phyloP scores from a whole-genome alignment of 2,888 invertebrate genomes.

The Sicus ferrugineus region DNA sequence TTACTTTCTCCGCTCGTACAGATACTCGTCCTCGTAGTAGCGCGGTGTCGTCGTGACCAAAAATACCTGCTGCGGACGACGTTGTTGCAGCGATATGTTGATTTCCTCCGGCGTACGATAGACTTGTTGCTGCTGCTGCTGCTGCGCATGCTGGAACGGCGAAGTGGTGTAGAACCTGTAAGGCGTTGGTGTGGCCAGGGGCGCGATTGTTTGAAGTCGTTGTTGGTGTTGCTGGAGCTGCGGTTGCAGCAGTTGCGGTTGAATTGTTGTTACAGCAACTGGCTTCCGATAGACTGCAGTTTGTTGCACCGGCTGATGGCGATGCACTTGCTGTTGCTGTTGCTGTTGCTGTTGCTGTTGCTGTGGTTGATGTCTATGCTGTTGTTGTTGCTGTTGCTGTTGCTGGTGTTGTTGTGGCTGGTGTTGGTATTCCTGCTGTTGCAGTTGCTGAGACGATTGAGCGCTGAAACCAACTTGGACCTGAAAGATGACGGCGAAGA shows the following conservation, averaged over 20 bases:
- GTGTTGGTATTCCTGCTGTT: constrained; percentile 53
- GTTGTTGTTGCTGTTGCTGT: constrained; percentile 47
- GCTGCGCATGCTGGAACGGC: constrained; percentile 57
- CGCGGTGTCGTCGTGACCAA: constrained; percentile 63
- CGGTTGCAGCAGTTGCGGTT: constrained; percentile 59
- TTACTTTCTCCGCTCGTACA: constrained; percentile 63
- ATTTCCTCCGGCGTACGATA: constrained; percentile 87
- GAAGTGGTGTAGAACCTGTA: constrained; percentile 62
- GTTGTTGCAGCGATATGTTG: constrained; percentile 83
- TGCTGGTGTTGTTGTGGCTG: constrained; percentile 45
- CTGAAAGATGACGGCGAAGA: constrained; percentile 44
- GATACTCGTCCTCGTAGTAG: constrained; percentile 63
- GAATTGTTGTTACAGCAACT: constrained; percentile 54
- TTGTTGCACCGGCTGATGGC: constrained; percentile 39
- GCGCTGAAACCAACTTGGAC: constrained; percentile 55
- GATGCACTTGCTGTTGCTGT: constrained; percentile 49
- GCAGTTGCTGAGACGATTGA: constrained; percentile 54
- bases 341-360: constrained; percentile 51
- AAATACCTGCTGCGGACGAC: constrained; percentile 71
- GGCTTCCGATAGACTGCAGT: constrained; percentile 58
- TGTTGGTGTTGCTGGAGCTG: constrained; percentile 48
- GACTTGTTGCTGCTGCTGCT: constrained; percentile 71
- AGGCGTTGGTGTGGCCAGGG: constrained; percentile 62
- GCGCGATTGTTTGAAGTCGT: constrained; percentile 54
- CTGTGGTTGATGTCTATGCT: constrained; percentile 43